Percentiles rank a stretch among this genome's conserved stretches.
phyloP scores from a whole-genome alignment of 2,113 vertebrate genomes.

The Serilophus lunatus region DNA sequence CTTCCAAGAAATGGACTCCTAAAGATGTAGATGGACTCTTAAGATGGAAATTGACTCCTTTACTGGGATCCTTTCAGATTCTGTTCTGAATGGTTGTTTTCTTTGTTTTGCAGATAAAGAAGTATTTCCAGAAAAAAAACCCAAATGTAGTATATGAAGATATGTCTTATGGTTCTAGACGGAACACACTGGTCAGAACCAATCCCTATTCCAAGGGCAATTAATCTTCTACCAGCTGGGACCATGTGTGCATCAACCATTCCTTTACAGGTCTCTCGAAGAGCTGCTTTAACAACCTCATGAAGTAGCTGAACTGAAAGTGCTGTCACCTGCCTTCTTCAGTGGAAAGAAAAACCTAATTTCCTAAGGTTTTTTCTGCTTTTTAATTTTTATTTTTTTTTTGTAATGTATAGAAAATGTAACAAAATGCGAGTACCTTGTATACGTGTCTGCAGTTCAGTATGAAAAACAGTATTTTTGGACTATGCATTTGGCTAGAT shows the following conservation, averaged over 20 bases:
- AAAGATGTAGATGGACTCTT: background rate
- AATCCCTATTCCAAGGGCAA: accelerated
- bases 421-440: background rate
- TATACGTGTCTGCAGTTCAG: background rate
- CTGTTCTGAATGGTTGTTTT: background rate
- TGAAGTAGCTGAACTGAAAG: background rate
- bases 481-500: background rate
- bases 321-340: background rate
- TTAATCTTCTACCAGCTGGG: background rate
- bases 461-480: background rate
- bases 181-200: background rate
- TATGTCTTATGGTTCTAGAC: conserved; percentile 35
- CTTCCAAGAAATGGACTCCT: background rate
- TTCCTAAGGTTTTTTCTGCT: background rate
- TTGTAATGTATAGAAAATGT: background rate
- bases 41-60: background rate
- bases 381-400: background rate
- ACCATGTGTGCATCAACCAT: accelerated
- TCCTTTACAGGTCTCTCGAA: background rate
- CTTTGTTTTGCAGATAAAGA: conserved; percentile 28
- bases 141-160: conserved; percentile 26
- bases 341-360: background rate
- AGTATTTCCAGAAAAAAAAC: background rate
- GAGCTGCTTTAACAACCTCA: background rate
- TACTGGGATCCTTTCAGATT: background rate